Base-by-base conservation (phyloP, 2,888 invertebrate genomes). In the Cheilosia pagana region DNA sequence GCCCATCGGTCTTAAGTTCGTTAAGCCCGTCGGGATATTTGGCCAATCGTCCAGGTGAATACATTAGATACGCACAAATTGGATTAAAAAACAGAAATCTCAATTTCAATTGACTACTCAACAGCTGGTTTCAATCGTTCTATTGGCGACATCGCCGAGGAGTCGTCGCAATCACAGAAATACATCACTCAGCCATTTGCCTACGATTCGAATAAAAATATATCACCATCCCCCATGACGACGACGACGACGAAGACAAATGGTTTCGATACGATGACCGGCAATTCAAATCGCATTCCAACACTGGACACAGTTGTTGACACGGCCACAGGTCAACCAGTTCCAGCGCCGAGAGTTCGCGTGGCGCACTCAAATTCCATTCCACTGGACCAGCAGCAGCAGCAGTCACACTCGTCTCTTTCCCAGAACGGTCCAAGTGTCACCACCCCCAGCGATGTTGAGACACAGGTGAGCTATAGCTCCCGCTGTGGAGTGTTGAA, bases 1-100 rank as follows among this genome's bases (percentile, higher is more conserved):
- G 92, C 88, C 92, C 92, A 60, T 90, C 91, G 12, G 89, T 91
- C 55, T 89, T 92, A 70, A 92, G 92, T 87, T 90, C 91, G 62
- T 83, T 92, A 72, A 94, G 94, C 87, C 94, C 95, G 52, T 94
- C 94, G 76, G 95, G 95, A 87, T 95, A 95, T 89, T 94, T 95
- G 93, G 95, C 95, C 55, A 95, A 95, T 90, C 93, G 95, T 87
- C 95, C 95, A 72, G 94, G 94, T 88, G 87, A 88, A 89, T 86
- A 16, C 16, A 14, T 28, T 7, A 5, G 19, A 23, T 12, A 23
- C 12, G 31, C 16, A 8, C 2, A 53, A 12, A 19, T 19, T 48
- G 14, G 19, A 28, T 2, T 10, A n/a, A 35, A 14, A n/a, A 35
- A 53, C 10, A 28, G 12, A 48, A 43, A 48, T 55, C 4, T 39